Percentiles rank a stretch among this genome's conserved stretches.
phyloP scores from a whole-genome alignment of 2,113 vertebrate species.

The Camarhynchus parvulus region DNA sequence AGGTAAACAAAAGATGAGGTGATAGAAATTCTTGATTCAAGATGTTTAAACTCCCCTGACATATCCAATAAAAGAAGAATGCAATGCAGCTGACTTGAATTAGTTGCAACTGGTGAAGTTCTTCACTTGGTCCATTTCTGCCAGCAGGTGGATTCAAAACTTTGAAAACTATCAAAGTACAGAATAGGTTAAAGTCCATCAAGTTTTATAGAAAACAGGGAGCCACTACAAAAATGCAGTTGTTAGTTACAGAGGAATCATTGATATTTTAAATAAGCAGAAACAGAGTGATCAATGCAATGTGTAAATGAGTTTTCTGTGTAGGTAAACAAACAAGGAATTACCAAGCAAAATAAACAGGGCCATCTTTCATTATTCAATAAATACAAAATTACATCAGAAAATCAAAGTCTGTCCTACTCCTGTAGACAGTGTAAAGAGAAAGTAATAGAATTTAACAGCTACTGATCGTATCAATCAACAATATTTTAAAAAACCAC shows the following conservation, averaged over 20 bases:
- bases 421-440: not conserved
- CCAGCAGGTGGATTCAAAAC: not conserved
- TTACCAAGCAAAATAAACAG: not conserved
- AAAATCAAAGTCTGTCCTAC: not conserved
- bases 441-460: not conserved
- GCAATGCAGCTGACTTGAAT: not conserved
- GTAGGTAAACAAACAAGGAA: not conserved
- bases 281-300: not conserved
- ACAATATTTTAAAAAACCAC: not conserved
- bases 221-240: not conserved
- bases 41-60: not conserved
- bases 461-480: not conserved
- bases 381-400: not conserved
- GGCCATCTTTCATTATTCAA: not conserved
- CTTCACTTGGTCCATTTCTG: not conserved
- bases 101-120: not conserved
- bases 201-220: not conserved
- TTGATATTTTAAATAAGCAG: not conserved
- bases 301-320: not conserved
- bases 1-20: not conserved
- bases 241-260: not conserved
- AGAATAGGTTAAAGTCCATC: not conserved
- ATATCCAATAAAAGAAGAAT: not conserved
- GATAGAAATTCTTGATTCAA: not conserved
- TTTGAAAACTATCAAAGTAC: not conserved